A percentile compares a stretch with the other conserved stretches of the same genome.
These are phyloP conservation scores for Ceratitis capitata DNA, from an alignment of 1,140 invertebrate genomes.

Conservation along the genomic window DNA sequence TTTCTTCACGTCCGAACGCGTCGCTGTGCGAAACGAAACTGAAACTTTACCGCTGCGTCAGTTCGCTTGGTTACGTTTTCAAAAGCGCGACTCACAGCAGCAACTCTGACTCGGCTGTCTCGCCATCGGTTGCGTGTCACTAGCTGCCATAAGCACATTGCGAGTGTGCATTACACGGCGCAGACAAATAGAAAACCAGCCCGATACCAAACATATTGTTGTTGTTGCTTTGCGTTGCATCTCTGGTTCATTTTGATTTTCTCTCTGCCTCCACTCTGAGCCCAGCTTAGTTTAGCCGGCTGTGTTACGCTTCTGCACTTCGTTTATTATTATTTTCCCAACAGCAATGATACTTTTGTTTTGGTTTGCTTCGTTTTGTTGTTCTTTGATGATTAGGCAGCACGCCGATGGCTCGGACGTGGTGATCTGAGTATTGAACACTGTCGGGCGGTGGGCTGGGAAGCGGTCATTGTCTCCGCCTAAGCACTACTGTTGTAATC, in stretches of 20 bases:
- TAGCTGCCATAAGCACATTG: neutral
- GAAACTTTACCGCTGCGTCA: conserved; percentile 17
- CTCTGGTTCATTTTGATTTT: neutral
- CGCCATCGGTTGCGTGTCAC: neutral
- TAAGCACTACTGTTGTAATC: conserved; percentile 21
- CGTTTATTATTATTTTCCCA: neutral
- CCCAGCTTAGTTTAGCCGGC: conserved; percentile 15
- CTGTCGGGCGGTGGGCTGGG: neutral
- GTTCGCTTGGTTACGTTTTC: conserved; percentile 17
- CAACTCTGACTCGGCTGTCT: neutral
- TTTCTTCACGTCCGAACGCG: conserved; percentile 11
- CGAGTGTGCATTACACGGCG: neutral
- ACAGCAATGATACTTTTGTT: neutral
- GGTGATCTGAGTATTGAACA: neutral
- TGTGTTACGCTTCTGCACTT: neutral
- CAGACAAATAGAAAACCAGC: conserved; percentile 14
- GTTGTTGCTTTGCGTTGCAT: neutral
- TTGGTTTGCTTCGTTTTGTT: conserved; percentile 1
- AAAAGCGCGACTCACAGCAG: neutral
- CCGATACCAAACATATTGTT: neutral
- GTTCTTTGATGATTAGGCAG: neutral
- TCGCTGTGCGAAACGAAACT: conserved; percentile 37
- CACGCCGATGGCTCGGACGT: neutral
- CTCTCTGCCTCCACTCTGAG: too few relatives aligned
- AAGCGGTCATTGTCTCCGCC: conserved; percentile 9